These are phyloP conservation scores for Phymorhynchus buccinoides DNA, from an alignment of 1,140 invertebrate genomes.

Conservation along the genomic window DNA sequence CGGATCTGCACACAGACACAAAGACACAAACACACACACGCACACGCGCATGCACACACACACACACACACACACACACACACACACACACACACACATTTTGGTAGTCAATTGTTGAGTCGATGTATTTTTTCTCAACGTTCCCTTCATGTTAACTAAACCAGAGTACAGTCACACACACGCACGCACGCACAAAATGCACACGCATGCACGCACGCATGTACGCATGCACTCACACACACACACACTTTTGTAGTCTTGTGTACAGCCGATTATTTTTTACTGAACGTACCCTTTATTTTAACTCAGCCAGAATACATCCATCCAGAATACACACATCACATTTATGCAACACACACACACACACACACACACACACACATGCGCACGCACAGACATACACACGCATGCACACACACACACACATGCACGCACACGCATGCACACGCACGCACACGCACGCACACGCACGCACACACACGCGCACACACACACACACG, in stretches of 20 bases:
- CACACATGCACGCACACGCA: neutral
- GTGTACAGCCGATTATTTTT: too few relatives aligned
- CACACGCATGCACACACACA: neutral
- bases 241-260: too few relatives aligned
- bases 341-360: too few relatives aligned
- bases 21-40: neutral
- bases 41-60: neutral
- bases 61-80: neutral
- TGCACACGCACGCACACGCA: neutral
- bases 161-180: too few relatives aligned
- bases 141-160: neutral
- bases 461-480: constrained; percentile 13
- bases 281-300: too few relatives aligned
- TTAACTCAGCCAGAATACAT: neutral
- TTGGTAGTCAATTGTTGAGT: neutral
- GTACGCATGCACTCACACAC: neutral
- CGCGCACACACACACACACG: neutral
- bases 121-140: too few relatives aligned
- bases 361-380: neutral
- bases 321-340: too few relatives aligned
- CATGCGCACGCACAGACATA: neutral
- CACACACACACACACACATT: neutral
- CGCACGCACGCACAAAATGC: neutral
- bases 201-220: neutral
- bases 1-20: neutral